Conservation (phyloP, 1,140 invertebrate genomes). For the Zaprionus capensis region DNA sequence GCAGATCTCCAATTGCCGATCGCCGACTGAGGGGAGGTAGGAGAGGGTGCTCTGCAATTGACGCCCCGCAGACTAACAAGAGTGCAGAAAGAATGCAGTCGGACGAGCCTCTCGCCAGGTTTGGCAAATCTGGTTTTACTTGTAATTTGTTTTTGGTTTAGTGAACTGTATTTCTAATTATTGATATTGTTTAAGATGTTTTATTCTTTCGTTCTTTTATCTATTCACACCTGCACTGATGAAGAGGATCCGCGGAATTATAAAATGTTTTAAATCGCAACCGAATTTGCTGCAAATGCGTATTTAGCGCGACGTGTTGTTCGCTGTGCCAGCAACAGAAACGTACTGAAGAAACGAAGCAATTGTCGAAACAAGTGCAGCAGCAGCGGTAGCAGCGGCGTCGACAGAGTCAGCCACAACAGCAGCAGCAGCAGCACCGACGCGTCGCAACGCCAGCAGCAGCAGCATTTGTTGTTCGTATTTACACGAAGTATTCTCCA, state of each 20-base stretch:
- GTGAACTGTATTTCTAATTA: background rate
- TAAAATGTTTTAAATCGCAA: constrained; percentile 25
- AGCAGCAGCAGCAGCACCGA: background rate
- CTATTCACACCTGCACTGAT: constrained; percentile 30
- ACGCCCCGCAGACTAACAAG: background rate
- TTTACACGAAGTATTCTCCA: background rate
- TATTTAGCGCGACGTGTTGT: constrained; percentile 67
- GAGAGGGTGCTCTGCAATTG: background rate
- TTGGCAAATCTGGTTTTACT: constrained; percentile 1
- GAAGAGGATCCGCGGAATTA: constrained; percentile 36
- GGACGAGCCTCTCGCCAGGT: background rate
- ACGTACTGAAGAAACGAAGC: constrained; percentile 57
- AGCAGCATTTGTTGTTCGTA: background rate
- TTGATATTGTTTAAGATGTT: background rate
- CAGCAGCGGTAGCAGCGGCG: constrained; percentile 3
- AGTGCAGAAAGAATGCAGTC: constrained; percentile 2
- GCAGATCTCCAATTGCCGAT: background rate
- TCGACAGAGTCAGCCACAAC: background rate
- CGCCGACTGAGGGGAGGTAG: background rate
- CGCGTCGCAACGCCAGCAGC: background rate
- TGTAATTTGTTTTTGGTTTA: background rate
- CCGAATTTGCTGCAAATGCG: background rate
- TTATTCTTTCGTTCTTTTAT: background rate
- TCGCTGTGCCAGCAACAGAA: constrained; percentile 64
- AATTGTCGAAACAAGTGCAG: constrained; percentile 19